Base-by-base conservation (phyloP, 1,140 invertebrate genomes). In the Acyrthosiphon pisum region DNA sequence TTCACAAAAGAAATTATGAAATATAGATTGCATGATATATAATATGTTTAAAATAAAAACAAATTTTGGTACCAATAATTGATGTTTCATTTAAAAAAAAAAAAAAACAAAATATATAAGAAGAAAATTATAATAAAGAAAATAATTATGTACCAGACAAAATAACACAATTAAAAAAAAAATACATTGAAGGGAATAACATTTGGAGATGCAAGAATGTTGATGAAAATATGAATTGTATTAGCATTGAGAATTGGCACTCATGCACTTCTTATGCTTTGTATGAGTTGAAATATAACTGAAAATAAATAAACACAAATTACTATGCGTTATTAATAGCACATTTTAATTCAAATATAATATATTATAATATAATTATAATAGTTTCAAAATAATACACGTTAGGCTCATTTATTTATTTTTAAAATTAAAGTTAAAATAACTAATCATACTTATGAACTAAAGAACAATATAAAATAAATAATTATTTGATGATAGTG, bases 201-300 rank as follows among this genome's bases (percentile, higher is more conserved):
- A 93, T 76, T 90, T 93, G 50, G 86, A 68, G 30, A 76, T 93
- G 76, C n/a, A 86, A 91, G 93, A 93, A 94, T 94, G 90, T 93
- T 23, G 88, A 48, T 46, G 76, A 81, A 83, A 35, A 50, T 93
- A 93, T 50, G 9, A 26, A 84, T 20, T 35, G 41, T 22, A 84
- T 37, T 41, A 41, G 30, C 81, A 30, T 20, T 8, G 18, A 93
- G 18, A 50, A 86, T 86, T 8, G 30, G 37, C 18, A 56, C 1
- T 84, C 37, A 93, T 35, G 83, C 83, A 87, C 83, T 88, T 68
- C 83, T 88, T 88, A 93, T 93, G 83, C 93, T 93, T 68, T 93
- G 93, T 53, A 89, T 88, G 7, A 93, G 93, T 68, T 89, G 86
- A 46, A 93, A 93, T 60, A 93, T 93, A n/a, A 88, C 81, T 89